These are phyloP conservation scores for Craseonycteris thonglongyai DNA, from an alignment of 2,113 vertebrate species.

Conservation along the genomic window DNA sequence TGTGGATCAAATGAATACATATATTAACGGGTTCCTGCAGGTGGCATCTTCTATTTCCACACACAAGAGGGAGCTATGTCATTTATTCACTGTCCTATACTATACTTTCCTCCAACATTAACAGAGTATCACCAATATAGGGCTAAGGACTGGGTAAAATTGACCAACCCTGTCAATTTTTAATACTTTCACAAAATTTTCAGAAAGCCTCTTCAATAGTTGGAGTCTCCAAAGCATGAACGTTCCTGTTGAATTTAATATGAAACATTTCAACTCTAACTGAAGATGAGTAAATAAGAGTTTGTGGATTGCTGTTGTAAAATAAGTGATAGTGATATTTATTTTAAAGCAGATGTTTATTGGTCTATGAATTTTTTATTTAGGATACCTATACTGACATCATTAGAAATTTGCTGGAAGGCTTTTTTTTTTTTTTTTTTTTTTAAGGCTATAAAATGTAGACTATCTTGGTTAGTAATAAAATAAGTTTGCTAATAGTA, in stretches of 20 bases:
- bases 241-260: neutral
- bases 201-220: neutral
- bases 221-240: neutral
- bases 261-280: conserved; percentile 13
- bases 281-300: conserved; percentile 20
- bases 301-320: neutral
- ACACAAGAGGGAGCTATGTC: conserved; percentile 52
- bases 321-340: neutral
- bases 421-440: neutral
- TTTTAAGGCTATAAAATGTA: neutral
- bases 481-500: neutral
- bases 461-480: neutral
- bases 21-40: neutral
- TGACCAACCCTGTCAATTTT: neutral
- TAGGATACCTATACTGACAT: neutral
- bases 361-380: neutral
- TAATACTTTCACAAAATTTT: neutral
- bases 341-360: conserved; percentile 11
- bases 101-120: neutral
- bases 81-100: neutral
- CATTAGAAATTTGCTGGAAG: conserved; percentile 1
- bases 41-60: neutral
- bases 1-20: neutral
- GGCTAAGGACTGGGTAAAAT: neutral
- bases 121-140: neutral